Conservation (phyloP, 2,797 vertebrate genomes). For the Coracias cyanogaster region DNA sequence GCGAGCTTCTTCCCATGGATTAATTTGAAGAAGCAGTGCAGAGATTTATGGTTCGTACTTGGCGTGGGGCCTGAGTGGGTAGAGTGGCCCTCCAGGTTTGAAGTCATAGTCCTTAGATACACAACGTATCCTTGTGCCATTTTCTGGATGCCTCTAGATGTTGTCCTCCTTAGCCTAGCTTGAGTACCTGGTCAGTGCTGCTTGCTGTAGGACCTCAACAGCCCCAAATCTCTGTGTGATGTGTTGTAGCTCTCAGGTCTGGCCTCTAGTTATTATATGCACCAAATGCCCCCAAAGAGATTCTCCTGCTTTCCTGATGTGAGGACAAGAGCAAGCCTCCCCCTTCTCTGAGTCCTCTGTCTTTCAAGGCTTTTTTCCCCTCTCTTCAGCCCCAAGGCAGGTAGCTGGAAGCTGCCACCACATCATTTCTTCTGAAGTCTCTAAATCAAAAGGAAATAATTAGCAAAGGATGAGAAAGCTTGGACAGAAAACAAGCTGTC, state of each 20-base stretch:
- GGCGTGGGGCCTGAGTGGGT: rapidly evolving
- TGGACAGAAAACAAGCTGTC: conserved; percentile 19
- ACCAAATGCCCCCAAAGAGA: not conserved
- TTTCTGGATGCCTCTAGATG: not conserved
- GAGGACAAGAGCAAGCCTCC: not conserved
- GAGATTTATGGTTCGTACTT: not conserved
- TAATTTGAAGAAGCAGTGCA: not conserved
- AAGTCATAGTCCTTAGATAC: not conserved
- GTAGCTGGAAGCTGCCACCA: not conserved
- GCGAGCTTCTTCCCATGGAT: not conserved
- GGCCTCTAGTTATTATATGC: not conserved
- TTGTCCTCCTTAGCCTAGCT: not conserved
- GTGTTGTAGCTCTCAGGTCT: not conserved
- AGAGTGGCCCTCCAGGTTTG: not conserved
- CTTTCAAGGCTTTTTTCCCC: not conserved
- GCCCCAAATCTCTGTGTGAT: not conserved
- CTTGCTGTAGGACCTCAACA: not conserved
- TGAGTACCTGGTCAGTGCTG: not conserved
- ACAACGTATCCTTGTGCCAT: not conserved
- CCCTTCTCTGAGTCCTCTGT: not conserved
- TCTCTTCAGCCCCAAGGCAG: not conserved
- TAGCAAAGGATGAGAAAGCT: not conserved
- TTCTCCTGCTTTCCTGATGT: not conserved
- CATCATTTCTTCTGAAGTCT: not conserved
- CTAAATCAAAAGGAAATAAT: conserved; percentile 52